Base-by-base conservation (phyloP, 1,140 invertebrate genomes). In the Rhagoletis zephyria region DNA sequence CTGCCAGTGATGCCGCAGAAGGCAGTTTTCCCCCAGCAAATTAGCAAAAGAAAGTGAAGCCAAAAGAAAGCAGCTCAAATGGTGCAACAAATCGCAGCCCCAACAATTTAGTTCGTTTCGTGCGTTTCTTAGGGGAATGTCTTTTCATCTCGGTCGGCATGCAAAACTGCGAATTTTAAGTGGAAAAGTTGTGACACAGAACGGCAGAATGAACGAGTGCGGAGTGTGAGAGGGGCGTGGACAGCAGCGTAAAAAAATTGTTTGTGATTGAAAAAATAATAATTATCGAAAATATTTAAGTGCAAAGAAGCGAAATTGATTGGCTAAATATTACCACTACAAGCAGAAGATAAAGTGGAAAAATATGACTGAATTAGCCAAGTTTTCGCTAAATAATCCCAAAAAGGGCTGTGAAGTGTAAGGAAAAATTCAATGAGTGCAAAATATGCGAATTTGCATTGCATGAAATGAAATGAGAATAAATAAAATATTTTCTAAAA, bases 71-170 rank as follows among this genome's bases (percentile, higher is more conserved):
- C 74, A 48, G n/a, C 6, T 10, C 64, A 56, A 56, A 48, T 81
- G 14, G 74, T 81, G 45, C n/a, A 81, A 81, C 74, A 81, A 59
- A 19, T 30, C 45, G 16, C 45, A 2, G n/a, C 42, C 7, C 74
- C 74, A 48, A n/a, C n/a, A 81, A 59, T 56, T 81, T 51, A 81
- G 74, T 81, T 51, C 74, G 74, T 81, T 81, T 56, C 10, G 19
- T 81, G 74, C 51, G 74, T 48, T 81, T 81, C n/a, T 5, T 30
- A 42, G 30, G 9, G 48, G 16, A 59, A 30, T 48, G n/a, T 51
- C 48, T 7, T 48, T 48, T 59, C 16, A 48, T 56, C n/a, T 19
- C 45, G 6, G 16, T 30, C 74, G 74, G 4, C 14, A 81, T 7
- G 48, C 45, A 56, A n/a, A 51, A 30, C 45, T 16, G 74, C 74